phyloP scores from a whole-genome alignment of 2,113 vertebrate species.

The Chloroceryle aenea region DNA sequence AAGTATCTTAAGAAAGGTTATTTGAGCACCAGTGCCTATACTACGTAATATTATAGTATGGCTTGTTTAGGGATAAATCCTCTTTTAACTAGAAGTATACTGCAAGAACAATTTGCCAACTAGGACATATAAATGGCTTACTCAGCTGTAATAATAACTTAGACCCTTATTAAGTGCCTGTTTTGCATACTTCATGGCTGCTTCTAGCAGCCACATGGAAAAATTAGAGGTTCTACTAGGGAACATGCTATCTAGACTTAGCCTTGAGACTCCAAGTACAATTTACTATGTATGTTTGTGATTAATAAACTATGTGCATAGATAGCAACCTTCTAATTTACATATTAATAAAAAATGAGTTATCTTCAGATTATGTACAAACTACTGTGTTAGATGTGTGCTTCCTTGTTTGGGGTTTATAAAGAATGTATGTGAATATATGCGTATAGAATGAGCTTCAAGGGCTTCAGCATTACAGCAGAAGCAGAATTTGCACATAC shows the following conservation, averaged over 20 bases:
- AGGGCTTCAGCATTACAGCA: not conserved
- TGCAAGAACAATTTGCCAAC: not conserved
- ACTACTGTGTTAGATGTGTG: not conserved
- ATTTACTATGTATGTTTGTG: not conserved
- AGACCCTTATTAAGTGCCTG: conserved; percentile 7
- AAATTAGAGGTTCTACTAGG: not conserved
- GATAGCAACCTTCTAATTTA: not conserved
- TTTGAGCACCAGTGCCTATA: not conserved
- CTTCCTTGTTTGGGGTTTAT: not conserved
- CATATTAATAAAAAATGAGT: not conserved
- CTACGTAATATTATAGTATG: not conserved
- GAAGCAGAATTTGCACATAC: not conserved
- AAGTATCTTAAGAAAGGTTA: not conserved
- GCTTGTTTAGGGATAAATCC: not conserved
- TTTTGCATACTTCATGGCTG: not conserved
- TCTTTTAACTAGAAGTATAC: not conserved
- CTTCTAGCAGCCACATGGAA: not conserved
- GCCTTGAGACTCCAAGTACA: not conserved
- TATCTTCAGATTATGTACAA: not conserved
- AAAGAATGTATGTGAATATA: not conserved
- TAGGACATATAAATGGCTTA: conserved; percentile 11
- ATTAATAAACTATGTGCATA: not conserved
- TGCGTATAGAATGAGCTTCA: not conserved
- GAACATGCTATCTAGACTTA: not conserved
- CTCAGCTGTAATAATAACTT: not conserved